phyloP scores from a whole-genome alignment of 1,140 invertebrate genomes.

The Diplogasteroides magnus region DNA sequence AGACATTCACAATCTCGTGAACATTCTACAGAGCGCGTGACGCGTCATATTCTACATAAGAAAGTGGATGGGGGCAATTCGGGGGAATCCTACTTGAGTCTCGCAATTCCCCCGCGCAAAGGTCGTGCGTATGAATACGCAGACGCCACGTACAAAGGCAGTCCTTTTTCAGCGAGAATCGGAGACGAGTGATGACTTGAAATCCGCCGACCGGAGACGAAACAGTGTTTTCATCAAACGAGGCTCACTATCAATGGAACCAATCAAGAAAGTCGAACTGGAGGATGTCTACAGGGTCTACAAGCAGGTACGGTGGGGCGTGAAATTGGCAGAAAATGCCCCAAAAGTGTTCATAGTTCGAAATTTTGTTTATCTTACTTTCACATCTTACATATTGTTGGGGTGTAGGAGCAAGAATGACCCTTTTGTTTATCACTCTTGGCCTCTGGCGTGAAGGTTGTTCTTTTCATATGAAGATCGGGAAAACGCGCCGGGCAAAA shows the following conservation, averaged over 20 bases:
- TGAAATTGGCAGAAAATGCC: no score
- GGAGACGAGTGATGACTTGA: neutral
- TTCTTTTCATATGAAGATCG: no score
- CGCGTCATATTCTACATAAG: no score
- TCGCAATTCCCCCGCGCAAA: slow-evolving; percentile 10
- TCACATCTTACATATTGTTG: no score
- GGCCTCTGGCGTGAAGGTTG: no score
- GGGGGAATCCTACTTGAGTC: slow-evolving; percentile 8
- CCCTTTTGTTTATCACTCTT: neutral
- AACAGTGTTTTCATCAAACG: slow-evolving; percentile 30
- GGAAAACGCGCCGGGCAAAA: no score
- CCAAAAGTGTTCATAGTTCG: no score
- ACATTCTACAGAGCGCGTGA: neutral
- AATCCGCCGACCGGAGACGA: slow-evolving; percentile 7
- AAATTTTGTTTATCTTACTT: no score
- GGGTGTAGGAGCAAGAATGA: neutral
- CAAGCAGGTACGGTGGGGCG: slow-evolving; percentile 42
- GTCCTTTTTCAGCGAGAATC: slow-evolving; percentile 7
- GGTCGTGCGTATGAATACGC: neutral
- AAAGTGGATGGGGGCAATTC: neutral
- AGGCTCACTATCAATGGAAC: slow-evolving; percentile 38
- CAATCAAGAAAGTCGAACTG: slow-evolving; percentile 42
- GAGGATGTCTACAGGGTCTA: slow-evolving; percentile 38
- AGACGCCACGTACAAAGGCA: slow-evolving; percentile 7
- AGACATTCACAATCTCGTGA: neutral